phyloP scores from a whole-genome alignment of 2,888 invertebrate species.

The Coremacera marginata region DNA sequence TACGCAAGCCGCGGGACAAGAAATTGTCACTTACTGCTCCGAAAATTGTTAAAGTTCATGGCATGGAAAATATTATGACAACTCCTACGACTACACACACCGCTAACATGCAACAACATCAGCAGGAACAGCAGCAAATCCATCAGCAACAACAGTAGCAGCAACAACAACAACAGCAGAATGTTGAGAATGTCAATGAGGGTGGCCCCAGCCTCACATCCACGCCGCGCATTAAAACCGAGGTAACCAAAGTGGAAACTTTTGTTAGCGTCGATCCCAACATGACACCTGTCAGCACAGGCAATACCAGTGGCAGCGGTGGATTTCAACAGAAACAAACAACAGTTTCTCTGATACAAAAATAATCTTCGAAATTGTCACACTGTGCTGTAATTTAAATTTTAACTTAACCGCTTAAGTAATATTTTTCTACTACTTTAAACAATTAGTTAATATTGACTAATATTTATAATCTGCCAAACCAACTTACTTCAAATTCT shows the following conservation, averaged over 20 bases:
- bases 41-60: slow-evolving; percentile 66
- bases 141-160: slow-evolving; percentile 49
- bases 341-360: too few relatives aligned
- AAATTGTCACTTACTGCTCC: slow-evolving; percentile 67
- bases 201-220: slow-evolving; percentile 58
- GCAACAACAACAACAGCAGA: slow-evolving; percentile 46
- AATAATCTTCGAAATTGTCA: too few relatives aligned
- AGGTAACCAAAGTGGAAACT: slow-evolving; percentile 64
- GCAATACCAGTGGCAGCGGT: slow-evolving; percentile 49
- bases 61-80: slow-evolving; percentile 66
- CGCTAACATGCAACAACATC: slow-evolving; percentile 45
- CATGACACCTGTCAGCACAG: slow-evolving; percentile 58
- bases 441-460: too few relatives aligned
- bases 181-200: slow-evolving; percentile 61
- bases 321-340: too few relatives aligned
- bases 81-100: slow-evolving; percentile 63
- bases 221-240: slow-evolving; percentile 65
- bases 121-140: too few relatives aligned
- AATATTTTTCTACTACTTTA: too few relatives aligned
- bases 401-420: too few relatives aligned
- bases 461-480: too few relatives aligned
- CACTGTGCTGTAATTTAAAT: too few relatives aligned
- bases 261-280: slow-evolving; percentile 65
- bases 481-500: too few relatives aligned
- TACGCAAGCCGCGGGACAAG: slow-evolving; percentile 72